A percentile compares a stretch with the other conserved stretches of the same genome.
phyloP scores from a whole-genome alignment of 2,888 invertebrate genomes.

The Tachina lurida region DNA sequence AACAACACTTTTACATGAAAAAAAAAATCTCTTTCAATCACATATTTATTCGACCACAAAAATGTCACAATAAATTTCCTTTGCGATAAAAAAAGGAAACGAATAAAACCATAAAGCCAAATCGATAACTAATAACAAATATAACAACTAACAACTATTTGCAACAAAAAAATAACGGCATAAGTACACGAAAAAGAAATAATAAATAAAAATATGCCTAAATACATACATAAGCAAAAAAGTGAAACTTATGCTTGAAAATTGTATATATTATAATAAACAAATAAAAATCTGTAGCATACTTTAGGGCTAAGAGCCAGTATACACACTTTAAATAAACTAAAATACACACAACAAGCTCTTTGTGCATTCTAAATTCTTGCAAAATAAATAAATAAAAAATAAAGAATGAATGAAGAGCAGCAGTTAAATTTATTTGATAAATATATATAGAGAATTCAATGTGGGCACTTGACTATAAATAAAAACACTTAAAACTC shows the following conservation, averaged over 20 bases:
- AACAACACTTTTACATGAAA: not conserved
- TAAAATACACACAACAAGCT: constrained; percentile 1
- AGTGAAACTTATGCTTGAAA: constrained; percentile 27
- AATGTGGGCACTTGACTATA: constrained; percentile 52
- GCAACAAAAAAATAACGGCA: constrained; percentile 10
- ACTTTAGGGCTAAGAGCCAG: constrained; percentile 56
- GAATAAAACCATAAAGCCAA: constrained; percentile 50
- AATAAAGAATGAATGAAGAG: constrained; percentile 18
- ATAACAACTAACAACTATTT: constrained; percentile 37
- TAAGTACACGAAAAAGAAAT: constrained; percentile 7
- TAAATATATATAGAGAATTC: constrained; percentile 48
- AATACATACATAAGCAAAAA: constrained; percentile 28
- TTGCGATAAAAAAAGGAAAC: constrained; percentile 33
- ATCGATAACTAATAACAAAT: constrained; percentile 64
- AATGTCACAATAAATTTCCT: constrained; percentile 65
- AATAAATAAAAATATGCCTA: constrained; percentile 24
- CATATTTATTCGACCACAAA: constrained; percentile 66
- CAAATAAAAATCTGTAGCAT: constrained; percentile 53
- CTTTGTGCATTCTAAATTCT: not conserved
- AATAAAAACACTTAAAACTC: constrained; percentile 48
- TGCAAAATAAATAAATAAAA: not conserved
- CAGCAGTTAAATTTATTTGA: constrained; percentile 38
- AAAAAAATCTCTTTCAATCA: constrained; percentile 48
- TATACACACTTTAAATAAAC: constrained; percentile 47
- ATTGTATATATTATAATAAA: constrained; percentile 15